Base-by-base conservation (phyloP, 2,113 vertebrate species). In the Eclectus roratus region DNA sequence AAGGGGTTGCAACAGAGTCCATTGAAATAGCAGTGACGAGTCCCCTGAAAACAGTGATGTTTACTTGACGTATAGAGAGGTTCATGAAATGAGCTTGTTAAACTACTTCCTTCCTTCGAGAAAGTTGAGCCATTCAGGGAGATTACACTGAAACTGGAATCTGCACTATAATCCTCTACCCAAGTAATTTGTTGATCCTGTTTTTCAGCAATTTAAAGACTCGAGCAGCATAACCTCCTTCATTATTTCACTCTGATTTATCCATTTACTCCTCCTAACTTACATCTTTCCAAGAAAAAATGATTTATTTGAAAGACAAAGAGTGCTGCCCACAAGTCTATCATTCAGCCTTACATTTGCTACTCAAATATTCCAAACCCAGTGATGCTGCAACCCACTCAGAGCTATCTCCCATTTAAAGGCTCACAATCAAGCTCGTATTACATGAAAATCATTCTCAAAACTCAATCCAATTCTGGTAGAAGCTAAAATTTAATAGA, bases 401-500 rank as follows among this genome's bases (percentile, higher is more conserved):
- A 91, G 46, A 85, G 68, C 64, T 85, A 44, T 44, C 56, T 81
- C 49, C 83, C 65, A 89, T 72, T 86, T 88, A 52, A 91, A 93
- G 17, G 69, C 86, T 63, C 69, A 82, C 70, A 93, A 87, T 91
- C 93, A 85, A 88, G 69, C n/a, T 63, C 18, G 52, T 82, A 89
- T 78, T 91, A 95, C 82, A 87, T 29, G 52, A 97, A 96, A 93
- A 81, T 39, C 31, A 89, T 56, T 93, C 92, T 94, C 46, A 92
- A 94, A 96, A 94, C 80, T 69, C 92, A 94, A 78, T 70, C 49
- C 46, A 70, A 78, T 91, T 94, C 94, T 46, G 15, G 88, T 79
- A 91, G 69, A 80, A 95, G 47, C 56, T 95, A 93, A 97, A 97
- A 91, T 95, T 82, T 94, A 96, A 96, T 83, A 93, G 94, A 93